These are phyloP conservation scores for Barypeithes pellucidus DNA, from an alignment of 2,888 invertebrate genomes.

Conservation along the genomic window DNA sequence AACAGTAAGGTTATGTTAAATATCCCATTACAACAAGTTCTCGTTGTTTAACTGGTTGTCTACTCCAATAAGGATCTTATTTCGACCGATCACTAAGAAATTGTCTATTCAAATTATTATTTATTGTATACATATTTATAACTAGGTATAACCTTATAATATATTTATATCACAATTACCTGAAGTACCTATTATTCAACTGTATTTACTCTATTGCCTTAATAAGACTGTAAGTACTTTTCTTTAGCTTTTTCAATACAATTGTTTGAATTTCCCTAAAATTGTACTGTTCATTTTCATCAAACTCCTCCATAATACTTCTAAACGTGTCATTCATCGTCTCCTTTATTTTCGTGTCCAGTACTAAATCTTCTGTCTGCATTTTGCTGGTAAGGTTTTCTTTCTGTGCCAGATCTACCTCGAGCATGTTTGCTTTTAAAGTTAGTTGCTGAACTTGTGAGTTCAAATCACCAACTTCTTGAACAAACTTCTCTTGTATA, in stretches of 20 bases:
- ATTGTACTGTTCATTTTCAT: constrained; percentile 49
- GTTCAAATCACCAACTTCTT: constrained; percentile 53
- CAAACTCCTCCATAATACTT: constrained; percentile 60
- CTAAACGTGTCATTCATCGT: constrained; percentile 65
- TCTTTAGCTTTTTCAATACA: constrained; percentile 56
- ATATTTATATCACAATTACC: constrained; percentile 8
- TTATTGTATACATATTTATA: too few relatives aligned
- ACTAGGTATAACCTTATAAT: too few relatives aligned
- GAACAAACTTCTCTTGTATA: constrained; percentile 39
- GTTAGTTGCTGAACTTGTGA: constrained; percentile 24
- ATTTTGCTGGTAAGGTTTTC: constrained; percentile 47
- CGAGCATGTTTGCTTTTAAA: constrained; percentile 24
- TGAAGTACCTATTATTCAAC: neutral
- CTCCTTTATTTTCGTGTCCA: constrained; percentile 60
- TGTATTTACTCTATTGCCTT: constrained; percentile 2
- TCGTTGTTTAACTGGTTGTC: too few relatives aligned
- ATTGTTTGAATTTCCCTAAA: constrained; percentile 52
- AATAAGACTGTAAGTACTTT: constrained; percentile 51
- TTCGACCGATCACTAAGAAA: too few relatives aligned
- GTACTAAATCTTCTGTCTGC: constrained; percentile 21
- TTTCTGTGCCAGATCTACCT: constrained; percentile 33
- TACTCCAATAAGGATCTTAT: too few relatives aligned
- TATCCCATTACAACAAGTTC: too few relatives aligned
- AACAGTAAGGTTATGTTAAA: too few relatives aligned
- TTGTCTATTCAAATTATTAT: too few relatives aligned